These are phyloP conservation scores for Cancer borealis DNA, from an alignment of 2,888 invertebrate genomes.

Conservation along the genomic window DNA sequence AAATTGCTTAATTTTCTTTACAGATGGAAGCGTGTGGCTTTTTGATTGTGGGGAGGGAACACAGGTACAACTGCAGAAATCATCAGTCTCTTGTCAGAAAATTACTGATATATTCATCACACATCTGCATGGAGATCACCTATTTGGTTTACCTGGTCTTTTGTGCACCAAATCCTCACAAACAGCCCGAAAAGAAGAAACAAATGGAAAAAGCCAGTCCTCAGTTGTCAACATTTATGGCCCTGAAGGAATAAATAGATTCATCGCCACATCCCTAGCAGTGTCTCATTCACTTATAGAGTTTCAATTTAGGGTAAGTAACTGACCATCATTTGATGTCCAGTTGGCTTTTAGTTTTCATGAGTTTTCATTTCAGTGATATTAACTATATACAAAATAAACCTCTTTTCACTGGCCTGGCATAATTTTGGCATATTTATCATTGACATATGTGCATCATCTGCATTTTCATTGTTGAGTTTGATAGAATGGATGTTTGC, in stretches of 20 bases:
- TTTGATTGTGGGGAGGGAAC: constrained; percentile 82
- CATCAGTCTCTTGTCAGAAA: constrained; percentile 78
- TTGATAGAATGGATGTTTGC: no score
- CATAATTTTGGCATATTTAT: no score
- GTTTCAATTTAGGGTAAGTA: constrained; percentile 79
- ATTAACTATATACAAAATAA: no score
- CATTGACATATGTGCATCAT: no score
- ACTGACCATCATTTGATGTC: not conserved
- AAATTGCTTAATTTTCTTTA: not conserved
- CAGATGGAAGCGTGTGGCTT: constrained; percentile 80
- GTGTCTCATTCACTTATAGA: constrained; percentile 79
- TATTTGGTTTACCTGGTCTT: constrained; percentile 81
- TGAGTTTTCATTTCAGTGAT: no score
- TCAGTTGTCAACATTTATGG: constrained; percentile 80
- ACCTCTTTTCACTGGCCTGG: no score
- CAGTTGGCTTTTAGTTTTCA: no score
- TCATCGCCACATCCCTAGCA: constrained; percentile 79
- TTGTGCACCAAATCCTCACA: constrained; percentile 80
- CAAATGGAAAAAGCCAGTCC: constrained; percentile 78
- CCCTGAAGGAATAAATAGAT: constrained; percentile 80
- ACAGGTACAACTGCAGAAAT: constrained; percentile 81
- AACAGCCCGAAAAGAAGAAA: constrained; percentile 62
- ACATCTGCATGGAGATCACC: constrained; percentile 82
- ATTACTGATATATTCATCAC: constrained; percentile 80
- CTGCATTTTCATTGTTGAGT: no score